phyloP scores from a whole-genome alignment of 2,113 vertebrate species.

The Meleagris gallopavo region DNA sequence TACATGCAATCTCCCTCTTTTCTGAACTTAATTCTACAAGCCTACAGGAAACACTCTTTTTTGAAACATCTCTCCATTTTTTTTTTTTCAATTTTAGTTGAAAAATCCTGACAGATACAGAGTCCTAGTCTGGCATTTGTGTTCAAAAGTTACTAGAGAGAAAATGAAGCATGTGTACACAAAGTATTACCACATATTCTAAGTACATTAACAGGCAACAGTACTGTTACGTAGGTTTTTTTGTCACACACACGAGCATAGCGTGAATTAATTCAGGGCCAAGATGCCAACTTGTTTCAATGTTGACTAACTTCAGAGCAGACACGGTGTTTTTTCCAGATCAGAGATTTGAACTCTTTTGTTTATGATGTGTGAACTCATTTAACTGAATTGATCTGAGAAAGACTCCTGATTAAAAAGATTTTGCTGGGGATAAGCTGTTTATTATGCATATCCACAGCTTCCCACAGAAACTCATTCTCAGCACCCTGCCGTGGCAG shows the following conservation, averaged over 20 bases:
- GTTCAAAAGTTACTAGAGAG: neutral
- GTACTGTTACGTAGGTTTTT: neutral
- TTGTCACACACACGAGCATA: neutral
- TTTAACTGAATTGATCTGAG: slow-evolving; percentile 38
- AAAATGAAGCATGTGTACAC: neutral
- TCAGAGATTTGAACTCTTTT: neutral
- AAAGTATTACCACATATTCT: neutral
- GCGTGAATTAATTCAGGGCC: neutral
- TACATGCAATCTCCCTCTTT: neutral
- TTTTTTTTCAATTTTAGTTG: neutral
- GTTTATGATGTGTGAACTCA: slow-evolving; percentile 23
- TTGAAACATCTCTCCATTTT: neutral
- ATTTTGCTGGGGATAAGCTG: slow-evolving; percentile 40
- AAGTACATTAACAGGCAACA: neutral
- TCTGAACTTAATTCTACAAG: neutral
- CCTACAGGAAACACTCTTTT: neutral
- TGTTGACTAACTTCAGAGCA: neutral
- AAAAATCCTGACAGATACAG: neutral
- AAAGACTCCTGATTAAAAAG: slow-evolving; percentile 23
- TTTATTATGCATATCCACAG: slow-evolving; percentile 52
- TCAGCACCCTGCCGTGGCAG: slow-evolving; percentile 38
- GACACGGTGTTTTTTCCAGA: neutral
- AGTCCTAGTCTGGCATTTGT: neutral
- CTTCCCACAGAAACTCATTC: slow-evolving; percentile 42
- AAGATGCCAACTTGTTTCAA: neutral